Conservation (phyloP, 2,113 vertebrate species). For the Sapayoa aenigma region DNA sequence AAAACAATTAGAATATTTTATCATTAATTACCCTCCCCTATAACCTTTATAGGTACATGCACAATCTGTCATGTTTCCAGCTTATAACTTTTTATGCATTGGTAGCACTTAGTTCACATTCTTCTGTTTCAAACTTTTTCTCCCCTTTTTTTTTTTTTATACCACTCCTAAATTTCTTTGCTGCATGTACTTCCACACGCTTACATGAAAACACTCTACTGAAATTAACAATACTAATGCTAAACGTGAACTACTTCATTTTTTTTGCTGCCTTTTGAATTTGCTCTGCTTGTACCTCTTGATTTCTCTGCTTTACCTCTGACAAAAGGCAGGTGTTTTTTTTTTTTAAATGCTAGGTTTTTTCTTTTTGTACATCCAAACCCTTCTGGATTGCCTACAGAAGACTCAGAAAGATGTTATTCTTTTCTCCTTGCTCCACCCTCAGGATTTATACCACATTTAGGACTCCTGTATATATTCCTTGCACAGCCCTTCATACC, state of each 20-base stretch:
- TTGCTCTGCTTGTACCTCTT: not conserved
- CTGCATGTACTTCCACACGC: fast-evolving
- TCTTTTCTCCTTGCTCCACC: not conserved
- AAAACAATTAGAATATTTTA: not conserved
- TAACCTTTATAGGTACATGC: not conserved
- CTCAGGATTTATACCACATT: not conserved
- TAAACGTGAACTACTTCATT: not conserved
- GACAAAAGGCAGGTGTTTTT: not conserved
- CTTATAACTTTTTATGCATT: not conserved
- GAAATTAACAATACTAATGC: not conserved
- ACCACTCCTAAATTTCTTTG: not conserved
- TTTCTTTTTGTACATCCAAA: not conserved
- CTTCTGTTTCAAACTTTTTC: not conserved
- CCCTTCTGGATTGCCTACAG: not conserved
- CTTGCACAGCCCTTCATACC: not conserved
- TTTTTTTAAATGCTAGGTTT: not conserved
- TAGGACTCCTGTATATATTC: not conserved
- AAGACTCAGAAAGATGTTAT: not conserved
- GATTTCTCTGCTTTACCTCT: not conserved
- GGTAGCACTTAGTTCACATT: not conserved
- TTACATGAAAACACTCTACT: not conserved
- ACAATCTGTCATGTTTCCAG: not conserved
- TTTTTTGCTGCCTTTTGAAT: not conserved
- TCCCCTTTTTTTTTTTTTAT: not conserved
- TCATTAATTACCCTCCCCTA: not conserved